phyloP scores from a whole-genome alignment of 2,888 invertebrate species.

The Euclidia mi region DNA sequence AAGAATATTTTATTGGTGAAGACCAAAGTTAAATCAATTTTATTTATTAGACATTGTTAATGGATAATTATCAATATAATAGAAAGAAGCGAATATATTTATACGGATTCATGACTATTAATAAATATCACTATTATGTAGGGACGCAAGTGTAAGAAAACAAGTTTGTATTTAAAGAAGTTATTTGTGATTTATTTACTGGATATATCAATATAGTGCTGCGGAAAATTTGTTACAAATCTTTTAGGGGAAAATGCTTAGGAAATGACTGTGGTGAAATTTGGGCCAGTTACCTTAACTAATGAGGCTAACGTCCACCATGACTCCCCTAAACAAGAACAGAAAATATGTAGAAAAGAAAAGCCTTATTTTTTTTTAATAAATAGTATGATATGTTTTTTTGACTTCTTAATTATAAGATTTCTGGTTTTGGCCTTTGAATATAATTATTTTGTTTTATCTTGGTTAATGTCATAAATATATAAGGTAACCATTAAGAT shows the following conservation, averaged over 20 bases:
- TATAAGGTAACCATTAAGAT: no score
- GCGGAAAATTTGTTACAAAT: constrained; percentile 65
- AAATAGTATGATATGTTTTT: no score
- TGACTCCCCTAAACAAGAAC: constrained; percentile 79
- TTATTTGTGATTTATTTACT: constrained; percentile 8
- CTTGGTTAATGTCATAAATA: no score
- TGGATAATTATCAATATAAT: constrained; percentile 23
- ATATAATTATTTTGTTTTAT: no score
- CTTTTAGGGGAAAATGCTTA: constrained; percentile 70
- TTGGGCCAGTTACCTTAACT: constrained; percentile 86
- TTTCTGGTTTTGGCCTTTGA: no score
- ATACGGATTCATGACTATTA: no score
- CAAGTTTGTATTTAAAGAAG: no score
- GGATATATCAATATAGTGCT: constrained; percentile 21
- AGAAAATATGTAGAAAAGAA: constrained; percentile 61
- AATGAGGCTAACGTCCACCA: constrained; percentile 86
- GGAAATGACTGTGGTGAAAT: constrained; percentile 83
- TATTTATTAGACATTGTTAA: background rate
- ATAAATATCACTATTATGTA: no score
- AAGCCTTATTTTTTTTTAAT: background rate
- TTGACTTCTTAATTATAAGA: no score
- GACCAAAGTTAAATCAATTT: no score
- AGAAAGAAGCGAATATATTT: no score
- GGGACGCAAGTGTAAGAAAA: no score
- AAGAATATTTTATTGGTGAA: background rate